Percentiles rank a stretch among this genome's conserved stretches.
Evolutionary conservation across 2,113 vertebrate genomes (phyloP).

Genomic region (Eudyptes chrysolophus): DNA sequence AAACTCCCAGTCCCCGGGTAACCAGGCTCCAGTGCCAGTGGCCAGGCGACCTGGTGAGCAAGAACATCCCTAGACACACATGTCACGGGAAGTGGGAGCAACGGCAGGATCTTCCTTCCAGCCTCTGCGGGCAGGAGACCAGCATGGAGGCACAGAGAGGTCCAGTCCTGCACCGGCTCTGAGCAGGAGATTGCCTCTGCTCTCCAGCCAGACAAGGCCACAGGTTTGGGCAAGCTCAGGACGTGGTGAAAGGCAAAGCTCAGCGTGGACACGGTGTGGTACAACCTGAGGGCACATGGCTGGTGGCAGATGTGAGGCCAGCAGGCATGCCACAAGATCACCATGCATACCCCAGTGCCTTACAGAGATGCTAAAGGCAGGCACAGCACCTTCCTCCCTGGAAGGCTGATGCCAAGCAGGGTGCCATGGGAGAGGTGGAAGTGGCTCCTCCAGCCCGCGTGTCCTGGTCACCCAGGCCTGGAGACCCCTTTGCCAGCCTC

Average conservation of each 20-base stretch:
- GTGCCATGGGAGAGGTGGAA: neutral
- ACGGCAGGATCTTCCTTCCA: neutral
- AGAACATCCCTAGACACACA: neutral
- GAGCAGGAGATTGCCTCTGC: neutral
- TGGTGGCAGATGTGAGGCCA: neutral
- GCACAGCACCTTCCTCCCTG: neutral
- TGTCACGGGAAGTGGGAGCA: neutral
- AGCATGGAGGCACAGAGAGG: neutral
- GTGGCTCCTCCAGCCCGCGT: neutral
- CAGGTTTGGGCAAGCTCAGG: neutral
- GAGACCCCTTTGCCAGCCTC: neutral
- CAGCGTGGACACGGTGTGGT: neutral
- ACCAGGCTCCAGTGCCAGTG: neutral
- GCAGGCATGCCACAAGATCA: neutral
- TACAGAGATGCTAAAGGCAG: neutral
- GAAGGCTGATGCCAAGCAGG: neutral
- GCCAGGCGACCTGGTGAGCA: accelerated
- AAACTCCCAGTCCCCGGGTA: neutral
- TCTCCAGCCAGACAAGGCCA: neutral
- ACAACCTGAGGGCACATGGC: neutral
- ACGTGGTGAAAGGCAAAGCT: neutral
- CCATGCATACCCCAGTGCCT: accelerated
- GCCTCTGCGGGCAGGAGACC: neutral
- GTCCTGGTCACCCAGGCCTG: neutral
- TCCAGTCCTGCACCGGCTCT: neutral